These are phyloP conservation scores for Papilio gigon DNA, from an alignment of 2,888 invertebrate species.

Conservation along the genomic window DNA sequence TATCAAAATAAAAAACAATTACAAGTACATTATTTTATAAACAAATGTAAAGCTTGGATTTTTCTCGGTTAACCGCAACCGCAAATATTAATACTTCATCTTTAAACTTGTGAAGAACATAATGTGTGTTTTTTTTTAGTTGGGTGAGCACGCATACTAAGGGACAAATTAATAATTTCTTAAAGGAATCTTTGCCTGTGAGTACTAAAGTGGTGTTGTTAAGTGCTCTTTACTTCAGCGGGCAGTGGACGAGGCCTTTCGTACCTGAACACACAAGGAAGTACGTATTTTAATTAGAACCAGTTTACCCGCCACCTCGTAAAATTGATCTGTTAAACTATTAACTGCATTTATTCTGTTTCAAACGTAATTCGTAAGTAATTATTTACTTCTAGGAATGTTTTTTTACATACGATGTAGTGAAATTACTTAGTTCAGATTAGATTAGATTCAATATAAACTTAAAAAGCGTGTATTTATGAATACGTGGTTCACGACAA, in stretches of 20 bases:
- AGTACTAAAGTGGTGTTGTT: conserved; percentile 84
- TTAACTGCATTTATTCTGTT: not conserved
- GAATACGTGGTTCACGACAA: no score
- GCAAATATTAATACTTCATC: conserved; percentile 1
- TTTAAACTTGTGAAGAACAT: conserved; percentile 5
- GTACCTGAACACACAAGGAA: conserved; percentile 77
- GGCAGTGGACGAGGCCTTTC: conserved; percentile 87
- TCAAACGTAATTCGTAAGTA: no score
- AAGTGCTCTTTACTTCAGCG: conserved; percentile 87
- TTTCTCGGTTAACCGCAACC: conserved; percentile 18
- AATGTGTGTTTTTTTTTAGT: conserved; percentile 56
- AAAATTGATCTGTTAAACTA: not conserved
- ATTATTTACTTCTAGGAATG: no score
- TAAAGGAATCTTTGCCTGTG: conserved; percentile 77
- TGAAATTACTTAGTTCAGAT: no score
- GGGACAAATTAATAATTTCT: conserved; percentile 83
- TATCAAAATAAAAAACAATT: not conserved
- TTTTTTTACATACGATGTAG: no score
- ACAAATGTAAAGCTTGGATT: not conserved
- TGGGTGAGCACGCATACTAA: conserved; percentile 85
- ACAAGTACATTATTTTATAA: not conserved
- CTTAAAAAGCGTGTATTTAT: no score
- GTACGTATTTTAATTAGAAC: conserved; percentile 62
- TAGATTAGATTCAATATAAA: no score
- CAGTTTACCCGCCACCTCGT: conserved; percentile 22